Conservation (phyloP, 2,113 vertebrate species). For the Coregonus clupeaformis region DNA sequence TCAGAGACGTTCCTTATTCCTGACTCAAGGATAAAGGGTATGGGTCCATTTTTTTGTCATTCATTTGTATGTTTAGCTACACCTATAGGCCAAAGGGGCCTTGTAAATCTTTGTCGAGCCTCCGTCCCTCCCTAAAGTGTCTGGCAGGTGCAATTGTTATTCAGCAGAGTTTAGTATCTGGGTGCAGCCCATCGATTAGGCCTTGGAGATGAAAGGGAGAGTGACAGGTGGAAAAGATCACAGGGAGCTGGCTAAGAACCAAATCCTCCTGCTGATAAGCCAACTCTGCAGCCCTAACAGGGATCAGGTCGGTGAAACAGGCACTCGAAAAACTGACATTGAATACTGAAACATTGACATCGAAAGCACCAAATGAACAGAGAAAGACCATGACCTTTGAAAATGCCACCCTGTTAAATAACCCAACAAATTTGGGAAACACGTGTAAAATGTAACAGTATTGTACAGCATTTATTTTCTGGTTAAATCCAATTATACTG, state of each 20-base stretch:
- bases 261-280: slow-evolving; percentile 42
- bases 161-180: slow-evolving; percentile 40
- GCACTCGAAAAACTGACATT: slow-evolving; percentile 57
- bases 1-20: not conserved
- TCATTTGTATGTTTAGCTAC: slow-evolving; percentile 14
- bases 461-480: slow-evolving; percentile 48
- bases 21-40: slow-evolving; percentile 3
- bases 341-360: slow-evolving; percentile 64
- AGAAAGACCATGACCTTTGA: slow-evolving; percentile 76
- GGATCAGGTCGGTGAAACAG: slow-evolving; percentile 51
- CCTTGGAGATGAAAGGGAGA: slow-evolving; percentile 41
- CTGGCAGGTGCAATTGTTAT: slow-evolving; percentile 19
- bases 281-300: slow-evolving; percentile 43
- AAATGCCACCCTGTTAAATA: slow-evolving; percentile 75
- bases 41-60: slow-evolving; percentile 13
- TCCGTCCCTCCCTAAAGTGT: slow-evolving; percentile 5
- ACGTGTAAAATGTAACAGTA: slow-evolving; percentile 68
- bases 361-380: slow-evolving; percentile 60
- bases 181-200: slow-evolving; percentile 46
- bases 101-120: slow-evolving; percentile 15
- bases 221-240: slow-evolving; percentile 56
- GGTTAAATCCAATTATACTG: slow-evolving; percentile 39
- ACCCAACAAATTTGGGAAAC: slow-evolving; percentile 61
- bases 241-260: slow-evolving; percentile 48
- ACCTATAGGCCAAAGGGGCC: slow-evolving; percentile 7